Evolutionary conservation across 1,140 invertebrate species (phyloP), one percentile per base, ranked within the genome.

Genomic region (Acromyrmex echinatior): DNA sequence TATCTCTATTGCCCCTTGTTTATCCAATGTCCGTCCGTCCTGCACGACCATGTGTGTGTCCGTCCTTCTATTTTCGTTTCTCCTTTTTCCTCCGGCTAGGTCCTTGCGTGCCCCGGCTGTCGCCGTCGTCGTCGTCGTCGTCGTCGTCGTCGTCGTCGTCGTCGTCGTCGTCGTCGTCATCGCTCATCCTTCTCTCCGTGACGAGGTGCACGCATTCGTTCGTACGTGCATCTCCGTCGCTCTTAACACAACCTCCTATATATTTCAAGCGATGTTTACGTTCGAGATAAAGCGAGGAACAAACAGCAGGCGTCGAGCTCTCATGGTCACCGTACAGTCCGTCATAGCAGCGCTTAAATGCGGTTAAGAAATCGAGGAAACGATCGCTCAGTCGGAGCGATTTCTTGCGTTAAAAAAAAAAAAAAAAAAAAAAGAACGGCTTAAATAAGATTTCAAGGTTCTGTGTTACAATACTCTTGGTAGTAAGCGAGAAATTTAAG

Each of bases 1-100:
- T 95, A 95, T 94, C 92, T 94, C 92, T 94, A 94, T 95, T 95
- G 93, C 94, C 92, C 92, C 92, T 91, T 94, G 94, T 94, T 94
- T 94, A 93, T 94, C 92, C 93, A 94, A 92, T 92, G 93, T 93
- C 92, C 93, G 89, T 93, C 92, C 79, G 68, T 82, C 66, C 28
- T 60, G 70, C 70, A 31, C 14, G 70, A n/a, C 18, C 87, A 88
- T 92, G 88, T 92, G 90, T 88, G 90, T 90, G 90, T 93, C 90
- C 66, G 87, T 93, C 88, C 84, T 89, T 91, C 88, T 90, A 74
- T 88, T 89, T 89, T 92, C 88, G 85, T 92, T 93, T 93, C 91
- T 92, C 90, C 89, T 93, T 91, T 92, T 94, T 94, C 84, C 86
- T 84, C 62, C 62, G 31, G 79, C 56, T 71, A 81, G 79, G 88